A percentile compares a stretch with the other conserved stretches of the same genome.
Conservation (phyloP, 64 coral and sea anemone species). For the Actinia equina region DNA sequence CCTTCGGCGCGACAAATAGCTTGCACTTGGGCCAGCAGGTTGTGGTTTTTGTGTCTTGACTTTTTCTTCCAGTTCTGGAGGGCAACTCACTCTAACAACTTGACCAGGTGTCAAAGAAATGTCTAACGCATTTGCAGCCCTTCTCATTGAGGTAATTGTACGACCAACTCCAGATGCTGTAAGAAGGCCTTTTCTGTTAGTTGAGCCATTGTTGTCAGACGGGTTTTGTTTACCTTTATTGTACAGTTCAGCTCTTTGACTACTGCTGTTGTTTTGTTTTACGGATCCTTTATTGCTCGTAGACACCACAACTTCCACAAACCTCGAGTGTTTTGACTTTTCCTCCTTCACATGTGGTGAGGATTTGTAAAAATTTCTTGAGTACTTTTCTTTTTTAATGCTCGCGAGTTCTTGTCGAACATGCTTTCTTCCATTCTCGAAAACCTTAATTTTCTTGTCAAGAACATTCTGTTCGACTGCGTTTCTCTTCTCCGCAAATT, state of each 20-base stretch:
- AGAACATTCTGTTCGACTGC: constrained; percentile 1
- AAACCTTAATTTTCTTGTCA: constrained; percentile 13
- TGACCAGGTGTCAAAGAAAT: neutral
- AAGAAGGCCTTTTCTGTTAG: neutral
- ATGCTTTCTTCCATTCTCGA: neutral
- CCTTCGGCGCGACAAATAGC: neutral
- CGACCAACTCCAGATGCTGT: neutral
- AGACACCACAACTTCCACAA: constrained; percentile 2
- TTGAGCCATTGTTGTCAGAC: neutral
- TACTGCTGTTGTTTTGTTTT: neutral
- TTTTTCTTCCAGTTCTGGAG: constrained; percentile 13
- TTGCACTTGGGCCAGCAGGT: neutral
- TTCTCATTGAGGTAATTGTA: constrained; percentile 11
- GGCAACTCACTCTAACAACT: neutral
- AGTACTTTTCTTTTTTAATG: constrained; percentile 17
- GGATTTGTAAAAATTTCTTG: neutral
- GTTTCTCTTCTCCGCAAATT: neutral
- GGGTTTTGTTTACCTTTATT: neutral
- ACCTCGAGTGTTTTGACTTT: neutral
- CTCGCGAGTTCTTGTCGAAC: neutral
- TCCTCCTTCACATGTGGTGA: neutral
- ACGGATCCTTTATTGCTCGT: too few species aligned
- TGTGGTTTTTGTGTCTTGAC: neutral
- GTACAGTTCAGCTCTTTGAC: neutral
- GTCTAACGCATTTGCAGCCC: neutral